Base-by-base conservation (phyloP, 2,797 vertebrate species). In the Ceryle rudis region DNA sequence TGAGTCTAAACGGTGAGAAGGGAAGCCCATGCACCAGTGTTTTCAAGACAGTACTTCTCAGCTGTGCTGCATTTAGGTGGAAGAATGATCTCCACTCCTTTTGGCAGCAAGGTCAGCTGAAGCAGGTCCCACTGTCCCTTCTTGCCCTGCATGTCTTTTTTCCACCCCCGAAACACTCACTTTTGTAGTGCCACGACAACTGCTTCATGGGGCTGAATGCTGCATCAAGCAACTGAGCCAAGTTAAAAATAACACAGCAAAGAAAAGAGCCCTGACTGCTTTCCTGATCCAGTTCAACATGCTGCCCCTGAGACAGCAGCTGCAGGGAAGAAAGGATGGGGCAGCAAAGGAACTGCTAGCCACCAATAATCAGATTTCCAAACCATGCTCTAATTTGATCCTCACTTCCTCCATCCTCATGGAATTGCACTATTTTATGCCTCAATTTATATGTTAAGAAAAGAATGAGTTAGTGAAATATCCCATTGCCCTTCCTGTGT, bases 191-290 rank as follows among this genome's bases (percentile, higher is more conserved):
- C 52, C 78, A 77, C 29, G 84, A 51, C 71, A 87, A 91, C 75
- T 87, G 89, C 69, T 88, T 44, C 52, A 8, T 1, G 0, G 71
- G 54, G 75, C 60, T 12, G 9, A 57, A 73, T 0, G 22, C 75
- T 85, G 82, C 19, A 49, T 37, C 66, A 60, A 41, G 80, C 55
- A 60, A 89, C 81, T 33, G 46, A 85, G 65, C 41, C 33, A 41
- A 61, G 55, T 52, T 74, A 90, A 94, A 97, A 96, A 95, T 74
- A 93, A 51, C 28, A 41, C 72, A 35, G 72, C 69, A 61, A 41
- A 90, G 60, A 75, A 87, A 65, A 0, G 5, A 94, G 74, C 62
- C 66, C 89, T 26, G 39, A 8, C n/a, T 55, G 35, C 82, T 52
- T 31, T 55, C 69, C 65, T 9, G 18, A 2, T 1, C 42, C 73